These are phyloP conservation scores for Pandemis cinnamomeana DNA, from an alignment of 2,888 invertebrate species.

Conservation along the genomic window DNA sequence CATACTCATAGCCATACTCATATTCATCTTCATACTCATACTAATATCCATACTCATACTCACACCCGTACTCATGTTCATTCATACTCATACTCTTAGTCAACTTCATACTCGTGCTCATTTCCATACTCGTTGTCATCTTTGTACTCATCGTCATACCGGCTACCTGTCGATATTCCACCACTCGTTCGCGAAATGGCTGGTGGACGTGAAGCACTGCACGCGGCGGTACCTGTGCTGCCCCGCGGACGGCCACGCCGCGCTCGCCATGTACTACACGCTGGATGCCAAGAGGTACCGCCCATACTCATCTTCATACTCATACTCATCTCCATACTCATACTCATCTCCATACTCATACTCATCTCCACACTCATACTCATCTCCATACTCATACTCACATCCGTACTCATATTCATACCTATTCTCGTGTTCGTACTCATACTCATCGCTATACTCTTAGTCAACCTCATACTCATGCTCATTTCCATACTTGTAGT, in stretches of 20 bases:
- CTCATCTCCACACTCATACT: background rate
- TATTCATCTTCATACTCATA: background rate
- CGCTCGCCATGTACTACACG: conserved; percentile 93
- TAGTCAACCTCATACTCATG: too few relatives aligned
- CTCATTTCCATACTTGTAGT: background rate
- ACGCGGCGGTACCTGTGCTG: conserved; percentile 97
- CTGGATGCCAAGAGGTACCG: conserved; percentile 85
- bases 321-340: too few relatives aligned
- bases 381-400: background rate
- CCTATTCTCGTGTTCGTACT: too few relatives aligned
- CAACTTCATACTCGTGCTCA: background rate
- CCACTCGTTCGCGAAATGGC: conserved; percentile 97
- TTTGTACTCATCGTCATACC: conserved; percentile 50
- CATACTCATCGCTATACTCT: background rate
- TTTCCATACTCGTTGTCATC: background rate
- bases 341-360: background rate
- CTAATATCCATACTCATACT: background rate
- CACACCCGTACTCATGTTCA: background rate
- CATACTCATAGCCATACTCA: background rate
- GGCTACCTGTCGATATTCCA: conserved; percentile 92
- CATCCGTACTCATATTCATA: background rate
- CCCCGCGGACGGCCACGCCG: conserved; percentile 94
- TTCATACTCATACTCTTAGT: background rate
- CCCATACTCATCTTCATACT: background rate
- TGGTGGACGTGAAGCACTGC: conserved; percentile 98